A percentile compares a stretch with the other conserved stretches of the same genome.
Evolutionary conservation across 2,797 vertebrate genomes (phyloP).

Genomic region (Danio choprae): DNA sequence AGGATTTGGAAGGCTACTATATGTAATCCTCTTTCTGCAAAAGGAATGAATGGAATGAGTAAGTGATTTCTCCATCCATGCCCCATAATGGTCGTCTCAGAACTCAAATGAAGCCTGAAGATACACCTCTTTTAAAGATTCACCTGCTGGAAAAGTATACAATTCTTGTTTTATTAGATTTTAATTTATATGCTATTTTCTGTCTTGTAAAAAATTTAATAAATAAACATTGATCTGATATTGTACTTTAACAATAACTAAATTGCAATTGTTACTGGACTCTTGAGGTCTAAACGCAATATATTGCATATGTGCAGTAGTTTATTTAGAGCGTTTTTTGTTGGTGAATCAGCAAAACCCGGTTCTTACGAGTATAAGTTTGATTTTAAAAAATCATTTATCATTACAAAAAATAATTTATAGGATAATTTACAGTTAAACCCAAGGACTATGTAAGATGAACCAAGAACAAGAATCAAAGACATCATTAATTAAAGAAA

Average conservation of each 20-base stretch:
- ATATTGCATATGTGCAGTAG: neutral
- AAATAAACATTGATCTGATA: neutral
- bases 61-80: neutral
- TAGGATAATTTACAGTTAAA: neutral
- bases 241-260: neutral
- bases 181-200: too few species aligned
- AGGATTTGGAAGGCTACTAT: slow-evolving; percentile 38
- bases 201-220: too few species aligned
- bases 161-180: neutral
- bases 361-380: neutral
- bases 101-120: slow-evolving; percentile 14
- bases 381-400: too few species aligned
- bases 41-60: slow-evolving; percentile 20
- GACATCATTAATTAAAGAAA: neutral
- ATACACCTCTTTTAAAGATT: neutral
- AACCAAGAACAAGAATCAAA: neutral
- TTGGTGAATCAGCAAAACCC: neutral
- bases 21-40: slow-evolving; percentile 43
- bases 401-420: too few species aligned
- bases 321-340: neutral
- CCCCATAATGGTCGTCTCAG: neutral
- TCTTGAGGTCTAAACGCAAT: neutral
- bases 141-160: neutral
- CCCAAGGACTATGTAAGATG: neutral
- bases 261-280: neutral